Conservation (phyloP, 2,113 vertebrate species). For the Apodemus speciosus region DNA sequence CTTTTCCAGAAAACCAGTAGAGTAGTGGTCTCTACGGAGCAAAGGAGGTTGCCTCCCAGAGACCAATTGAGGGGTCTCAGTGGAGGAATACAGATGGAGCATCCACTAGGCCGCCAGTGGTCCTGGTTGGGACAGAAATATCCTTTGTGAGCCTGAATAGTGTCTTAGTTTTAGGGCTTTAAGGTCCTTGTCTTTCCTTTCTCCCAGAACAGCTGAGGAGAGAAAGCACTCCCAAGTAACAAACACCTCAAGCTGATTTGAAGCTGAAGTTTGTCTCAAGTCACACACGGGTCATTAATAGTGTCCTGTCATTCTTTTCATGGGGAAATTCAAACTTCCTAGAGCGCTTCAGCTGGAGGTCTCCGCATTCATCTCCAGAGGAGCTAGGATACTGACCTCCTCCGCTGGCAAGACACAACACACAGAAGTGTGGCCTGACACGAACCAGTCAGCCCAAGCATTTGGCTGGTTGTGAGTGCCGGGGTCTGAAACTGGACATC, state of each 20-base stretch:
- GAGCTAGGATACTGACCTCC: background rate
- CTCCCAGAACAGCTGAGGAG: constrained; percentile 22
- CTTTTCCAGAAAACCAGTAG: background rate
- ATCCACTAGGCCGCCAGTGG: background rate
- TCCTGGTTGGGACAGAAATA: constrained; percentile 44
- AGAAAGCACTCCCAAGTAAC: constrained; percentile 42
- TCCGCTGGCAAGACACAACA: background rate
- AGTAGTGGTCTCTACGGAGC: constrained; percentile 9
- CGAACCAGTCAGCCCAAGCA: constrained; percentile 24
- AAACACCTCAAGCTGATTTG: constrained; percentile 39
- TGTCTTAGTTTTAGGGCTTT: constrained; percentile 44
- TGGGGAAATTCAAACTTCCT: background rate
- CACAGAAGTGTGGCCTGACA: constrained; percentile 34
- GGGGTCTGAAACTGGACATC: background rate
- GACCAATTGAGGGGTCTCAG: background rate
- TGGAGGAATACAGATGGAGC: background rate
- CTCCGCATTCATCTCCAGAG: background rate
- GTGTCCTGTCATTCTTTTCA: constrained; percentile 23
- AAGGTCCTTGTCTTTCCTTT: constrained; percentile 17
- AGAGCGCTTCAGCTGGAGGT: background rate
- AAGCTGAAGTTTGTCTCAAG: background rate
- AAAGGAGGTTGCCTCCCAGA: constrained; percentile 13
- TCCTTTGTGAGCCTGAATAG: constrained; percentile 28
- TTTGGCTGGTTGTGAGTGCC: background rate
- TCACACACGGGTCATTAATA: constrained; percentile 34